These are phyloP conservation scores for Ashinkailepas kermadecensis DNA, from an alignment of 2,888 invertebrate genomes.

Conservation along the genomic window DNA sequence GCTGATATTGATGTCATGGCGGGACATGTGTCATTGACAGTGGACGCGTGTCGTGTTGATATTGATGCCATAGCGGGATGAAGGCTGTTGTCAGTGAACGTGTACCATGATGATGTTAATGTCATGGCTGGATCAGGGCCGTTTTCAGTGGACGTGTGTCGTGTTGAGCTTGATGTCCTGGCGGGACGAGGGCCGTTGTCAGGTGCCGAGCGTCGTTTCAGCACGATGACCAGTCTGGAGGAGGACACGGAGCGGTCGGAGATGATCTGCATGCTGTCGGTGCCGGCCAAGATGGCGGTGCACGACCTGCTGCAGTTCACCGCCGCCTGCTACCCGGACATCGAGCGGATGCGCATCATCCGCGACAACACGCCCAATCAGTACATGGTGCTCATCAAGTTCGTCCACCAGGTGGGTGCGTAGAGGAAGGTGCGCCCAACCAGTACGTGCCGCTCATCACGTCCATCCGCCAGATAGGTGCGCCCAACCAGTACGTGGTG, in stretches of 20 bases:
- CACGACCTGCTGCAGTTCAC: slow-evolving; percentile 89
- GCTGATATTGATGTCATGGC: too few relatives aligned
- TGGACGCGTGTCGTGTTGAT: too few relatives aligned
- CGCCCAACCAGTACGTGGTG: slow-evolving; percentile 97
- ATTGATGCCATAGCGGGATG: too few relatives aligned
- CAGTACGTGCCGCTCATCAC: slow-evolving; percentile 96
- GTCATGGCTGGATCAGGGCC: too few relatives aligned
- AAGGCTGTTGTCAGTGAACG: too few relatives aligned
- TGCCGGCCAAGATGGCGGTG: slow-evolving; percentile 83
- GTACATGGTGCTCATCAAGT: slow-evolving; percentile 94
- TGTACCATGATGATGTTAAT: too few relatives aligned
- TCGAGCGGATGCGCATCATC: slow-evolving; percentile 84
- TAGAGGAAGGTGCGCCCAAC: slow-evolving; percentile 46
- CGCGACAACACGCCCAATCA: slow-evolving; percentile 82
- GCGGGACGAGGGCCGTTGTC: too few relatives aligned
- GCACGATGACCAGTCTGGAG: slow-evolving; percentile 64
- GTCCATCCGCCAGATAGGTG: slow-evolving; percentile 51
- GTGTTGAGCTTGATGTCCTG: too few relatives aligned
- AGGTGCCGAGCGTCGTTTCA: slow-evolving; percentile 41
- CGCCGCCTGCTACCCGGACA: slow-evolving; percentile 82
- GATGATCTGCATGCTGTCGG: slow-evolving; percentile 77
- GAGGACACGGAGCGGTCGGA: slow-evolving; percentile 62
- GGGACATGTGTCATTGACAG: too few relatives aligned
- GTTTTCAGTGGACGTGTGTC: too few relatives aligned
- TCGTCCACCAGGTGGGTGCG: slow-evolving; percentile 46